phyloP scores from a whole-genome alignment of 2,888 invertebrate species.

The Orthosia gothica region DNA sequence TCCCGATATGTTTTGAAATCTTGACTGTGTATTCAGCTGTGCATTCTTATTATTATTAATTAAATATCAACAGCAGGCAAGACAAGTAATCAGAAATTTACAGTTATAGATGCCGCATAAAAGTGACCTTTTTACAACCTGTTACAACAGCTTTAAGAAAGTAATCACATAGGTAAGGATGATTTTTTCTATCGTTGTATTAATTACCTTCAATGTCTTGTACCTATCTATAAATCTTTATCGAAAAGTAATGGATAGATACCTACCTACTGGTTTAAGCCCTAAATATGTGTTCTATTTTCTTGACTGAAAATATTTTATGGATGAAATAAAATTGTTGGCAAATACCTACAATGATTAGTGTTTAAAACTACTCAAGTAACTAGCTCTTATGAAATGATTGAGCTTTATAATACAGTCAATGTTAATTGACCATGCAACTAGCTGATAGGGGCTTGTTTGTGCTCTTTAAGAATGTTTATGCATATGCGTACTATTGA shows the following conservation, averaged over 20 bases:
- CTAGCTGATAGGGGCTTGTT: conserved; percentile 7
- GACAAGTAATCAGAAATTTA: neutral
- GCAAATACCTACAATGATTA: too few species aligned
- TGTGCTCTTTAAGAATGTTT: conserved; percentile 7
- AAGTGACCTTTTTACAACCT: conserved; percentile 14
- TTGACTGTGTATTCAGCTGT: neutral
- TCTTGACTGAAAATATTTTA: too few species aligned
- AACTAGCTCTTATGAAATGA: neutral
- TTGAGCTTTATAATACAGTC: neutral
- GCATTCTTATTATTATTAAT: neutral
- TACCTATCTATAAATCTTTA: too few species aligned
- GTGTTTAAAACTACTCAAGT: too few species aligned
- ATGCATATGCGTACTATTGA: neutral
- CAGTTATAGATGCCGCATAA: conserved; percentile 20
- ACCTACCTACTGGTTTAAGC: neutral
- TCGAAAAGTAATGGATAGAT: neutral
- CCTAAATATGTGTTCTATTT: too few species aligned
- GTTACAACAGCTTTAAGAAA: conserved; percentile 4
- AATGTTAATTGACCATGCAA: neutral
- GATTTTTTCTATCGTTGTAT: neutral
- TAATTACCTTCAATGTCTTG: too few species aligned
- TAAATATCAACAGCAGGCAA: neutral
- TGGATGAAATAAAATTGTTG: too few species aligned
- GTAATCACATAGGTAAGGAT: conserved; percentile 48
- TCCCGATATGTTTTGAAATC: conserved; percentile 46